Percentiles rank a stretch among this genome's conserved stretches.
These are phyloP conservation scores for Macquaria ambigua DNA, from an alignment of 2,113 vertebrate genomes.

Conservation along the genomic window DNA sequence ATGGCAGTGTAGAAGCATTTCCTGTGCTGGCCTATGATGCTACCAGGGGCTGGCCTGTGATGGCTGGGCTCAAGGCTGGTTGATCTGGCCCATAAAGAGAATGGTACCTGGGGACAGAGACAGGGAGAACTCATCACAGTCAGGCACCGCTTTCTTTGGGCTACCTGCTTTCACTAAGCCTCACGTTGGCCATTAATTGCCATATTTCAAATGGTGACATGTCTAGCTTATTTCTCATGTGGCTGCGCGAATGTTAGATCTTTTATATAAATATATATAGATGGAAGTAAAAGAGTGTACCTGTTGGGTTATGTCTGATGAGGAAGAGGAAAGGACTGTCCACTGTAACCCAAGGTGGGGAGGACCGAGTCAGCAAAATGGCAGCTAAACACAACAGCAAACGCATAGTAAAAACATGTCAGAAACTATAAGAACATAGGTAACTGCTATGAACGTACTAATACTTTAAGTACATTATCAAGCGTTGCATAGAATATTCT, in stretches of 20 bases:
- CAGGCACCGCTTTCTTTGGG: neutral
- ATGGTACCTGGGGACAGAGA: constrained; percentile 87
- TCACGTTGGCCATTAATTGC: neutral
- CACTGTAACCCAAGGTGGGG: constrained; percentile 92
- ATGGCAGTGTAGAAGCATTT: constrained; percentile 34
- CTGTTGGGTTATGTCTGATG: constrained; percentile 93
- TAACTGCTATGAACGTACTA: neutral
- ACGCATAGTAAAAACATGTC: neutral
- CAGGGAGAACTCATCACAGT: neutral
- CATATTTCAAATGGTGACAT: neutral
- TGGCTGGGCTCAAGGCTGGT: constrained; percentile 87
- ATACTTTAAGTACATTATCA: neutral
- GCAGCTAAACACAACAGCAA: constrained; percentile 84
- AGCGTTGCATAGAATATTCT: neutral
- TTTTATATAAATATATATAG: no score
- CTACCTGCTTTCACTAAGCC: neutral
- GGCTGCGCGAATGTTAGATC: neutral
- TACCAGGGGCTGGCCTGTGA: neutral
- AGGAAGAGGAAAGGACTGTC: constrained; percentile 95
- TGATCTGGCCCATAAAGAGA: constrained; percentile 96
- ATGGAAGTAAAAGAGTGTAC: constrained; percentile 75
- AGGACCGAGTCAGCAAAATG: constrained; percentile 93
- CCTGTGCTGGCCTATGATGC: constrained; percentile 25
- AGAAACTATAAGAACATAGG: neutral
- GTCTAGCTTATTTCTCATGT: neutral